These are phyloP conservation scores for Athrips mouffetella DNA, from an alignment of 2,888 invertebrate genomes.

Conservation along the genomic window DNA sequence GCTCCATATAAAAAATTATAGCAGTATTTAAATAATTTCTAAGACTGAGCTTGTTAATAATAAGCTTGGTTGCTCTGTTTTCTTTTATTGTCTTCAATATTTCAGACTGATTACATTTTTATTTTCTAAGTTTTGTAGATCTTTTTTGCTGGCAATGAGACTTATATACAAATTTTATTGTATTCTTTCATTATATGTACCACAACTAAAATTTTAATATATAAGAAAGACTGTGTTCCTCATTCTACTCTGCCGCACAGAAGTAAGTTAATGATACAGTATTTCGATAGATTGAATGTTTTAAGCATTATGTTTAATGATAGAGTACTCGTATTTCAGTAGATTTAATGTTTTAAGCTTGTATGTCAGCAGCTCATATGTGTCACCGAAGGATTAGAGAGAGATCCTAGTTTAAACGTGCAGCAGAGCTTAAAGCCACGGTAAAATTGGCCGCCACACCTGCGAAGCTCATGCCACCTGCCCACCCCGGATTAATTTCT, in stretches of 20 bases:
- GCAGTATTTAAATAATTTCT: conserved; percentile 29
- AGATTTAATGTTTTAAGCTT: neutral
- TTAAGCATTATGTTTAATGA: neutral
- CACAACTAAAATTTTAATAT: too few relatives aligned
- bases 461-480: conserved; percentile 51
- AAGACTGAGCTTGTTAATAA: conserved; percentile 10
- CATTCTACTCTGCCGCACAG: too few relatives aligned
- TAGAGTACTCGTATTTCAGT: neutral
- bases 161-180: neutral
- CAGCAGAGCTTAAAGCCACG: conserved; percentile 39
- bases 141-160: neutral
- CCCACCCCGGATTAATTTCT: conserved; percentile 72
- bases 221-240: too few relatives aligned
- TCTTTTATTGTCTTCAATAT: conserved; percentile 9
- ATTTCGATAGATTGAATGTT: too few relatives aligned
- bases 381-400: too few relatives aligned
- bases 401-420: conserved; percentile 23
- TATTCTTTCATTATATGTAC: too few relatives aligned
- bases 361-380: too few relatives aligned
- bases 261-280: too few relatives aligned
- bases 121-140: conserved; percentile 19
- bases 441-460: conserved; percentile 63
- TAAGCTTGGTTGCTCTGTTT: conserved; percentile 6
- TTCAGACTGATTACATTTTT: conserved; percentile 17
- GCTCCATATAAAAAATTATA: conserved; percentile 45